Base-by-base conservation (phyloP, 2,888 invertebrate species). In the Zhuqinia jingwanae region DNA sequence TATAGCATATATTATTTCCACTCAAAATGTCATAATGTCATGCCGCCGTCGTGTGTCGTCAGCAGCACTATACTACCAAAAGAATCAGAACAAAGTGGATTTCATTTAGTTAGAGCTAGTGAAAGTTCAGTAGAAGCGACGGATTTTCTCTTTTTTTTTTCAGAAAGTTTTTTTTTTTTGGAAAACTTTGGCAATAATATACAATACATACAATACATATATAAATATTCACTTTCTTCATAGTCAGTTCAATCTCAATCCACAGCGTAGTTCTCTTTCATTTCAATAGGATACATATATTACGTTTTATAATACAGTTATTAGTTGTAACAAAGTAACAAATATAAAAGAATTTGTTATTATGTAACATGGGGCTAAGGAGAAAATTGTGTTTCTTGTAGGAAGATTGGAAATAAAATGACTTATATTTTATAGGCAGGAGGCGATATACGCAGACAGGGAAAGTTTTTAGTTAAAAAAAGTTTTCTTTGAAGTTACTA, bases 401-500 rank as follows among this genome's bases (percentile, higher is more conserved):
- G 25, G 73, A 36, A 70, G 70, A 73, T n/a, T n/a, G n/a, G 73
- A 50, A 73, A 73, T 27, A 27, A 73, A 73, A 73, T 73, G 73
- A 73, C 73, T 50, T 50, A 73, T n/a, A n/a, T n/a, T n/a, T 36
- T 36, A 36, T 36, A 36, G 36, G 36, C 8, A 36, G 36, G 36
- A 36, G 36, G 8, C 36, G 36, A 36, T 36, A n/a, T n/a, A n/a
- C n/a, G n/a, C 70, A 73, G 73, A 73, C 25, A 73, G 73, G 73
- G 50, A 50, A 36, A 53, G 27, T 30, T 73, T 47, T 70, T 70
- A 47, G 47, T 2, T 6, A 10, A 30, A 73, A 70, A 73, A 73
- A 73, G 45, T 68, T 50, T 73, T 73, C 73, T 73, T 73, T 73
- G 73, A 73, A 50, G 73, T 73, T 73, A 25, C 53, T 50, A 73